Evolutionary conservation across 92 coral and sea anemone genomes (phyloP).

Genomic region (Umimayanthus kanabou): DNA sequence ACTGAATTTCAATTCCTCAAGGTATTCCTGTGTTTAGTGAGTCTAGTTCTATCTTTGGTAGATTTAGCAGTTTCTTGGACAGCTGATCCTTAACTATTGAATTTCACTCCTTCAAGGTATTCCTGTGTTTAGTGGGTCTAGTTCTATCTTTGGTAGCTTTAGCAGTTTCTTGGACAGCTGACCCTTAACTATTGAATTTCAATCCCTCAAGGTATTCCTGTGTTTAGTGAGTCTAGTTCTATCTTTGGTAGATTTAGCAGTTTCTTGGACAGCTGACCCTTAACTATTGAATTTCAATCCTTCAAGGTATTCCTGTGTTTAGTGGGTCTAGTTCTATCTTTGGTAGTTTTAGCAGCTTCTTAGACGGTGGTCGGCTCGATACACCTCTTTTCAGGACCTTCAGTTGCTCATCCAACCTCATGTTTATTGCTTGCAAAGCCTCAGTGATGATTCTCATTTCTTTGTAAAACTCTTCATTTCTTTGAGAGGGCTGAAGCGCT

Average conservation of each 20-base stretch:
- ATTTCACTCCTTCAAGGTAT: too few relatives aligned
- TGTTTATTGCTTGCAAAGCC: conserved; percentile 22
- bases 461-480: conserved; percentile 23
- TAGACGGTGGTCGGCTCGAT: not conserved
- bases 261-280: not conserved
- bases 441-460: conserved; percentile 39
- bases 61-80: not conserved
- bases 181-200: too few relatives aligned
- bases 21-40: not conserved
- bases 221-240: not conserved
- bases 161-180: not conserved
- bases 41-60: not conserved
- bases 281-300: too few relatives aligned
- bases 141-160: not conserved
- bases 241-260: not conserved
- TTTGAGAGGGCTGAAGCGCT: not conserved
- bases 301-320: not conserved
- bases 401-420: not conserved
- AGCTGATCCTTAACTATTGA: too few relatives aligned
- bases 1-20: too few relatives aligned
- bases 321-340: not conserved
- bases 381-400: not conserved
- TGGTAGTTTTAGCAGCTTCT: not conserved
- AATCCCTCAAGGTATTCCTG: not conserved
- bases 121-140: not conserved